These are phyloP conservation scores for Gallinago undulata DNA, from an alignment of 2,113 vertebrate genomes.

Conservation along the genomic window DNA sequence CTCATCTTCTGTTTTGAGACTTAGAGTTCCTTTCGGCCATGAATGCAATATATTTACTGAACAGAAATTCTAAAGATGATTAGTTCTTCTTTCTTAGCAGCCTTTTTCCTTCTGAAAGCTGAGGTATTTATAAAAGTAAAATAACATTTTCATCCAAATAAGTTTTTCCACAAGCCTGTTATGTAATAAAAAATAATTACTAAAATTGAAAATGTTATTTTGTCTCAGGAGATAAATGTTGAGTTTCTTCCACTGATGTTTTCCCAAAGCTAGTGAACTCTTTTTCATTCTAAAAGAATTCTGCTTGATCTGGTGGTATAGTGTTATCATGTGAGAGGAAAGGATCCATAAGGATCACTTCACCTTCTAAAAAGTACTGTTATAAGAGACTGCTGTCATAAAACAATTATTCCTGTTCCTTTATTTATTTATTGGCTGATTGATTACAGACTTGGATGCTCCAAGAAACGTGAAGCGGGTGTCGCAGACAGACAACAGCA, in stretches of 20 bases:
- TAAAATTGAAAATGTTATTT: neutral
- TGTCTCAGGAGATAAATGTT: neutral
- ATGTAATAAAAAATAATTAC: neutral
- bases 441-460: constrained; percentile 86
- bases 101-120: neutral
- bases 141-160: neutral
- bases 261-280: neutral
- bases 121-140: neutral
- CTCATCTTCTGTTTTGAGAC: neutral
- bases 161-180: neutral
- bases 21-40: neutral
- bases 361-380: neutral
- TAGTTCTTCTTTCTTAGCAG: neutral
- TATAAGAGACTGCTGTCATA: neutral
- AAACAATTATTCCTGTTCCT: neutral
- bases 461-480: constrained; percentile 84
- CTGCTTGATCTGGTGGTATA: neutral
- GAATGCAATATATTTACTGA: neutral
- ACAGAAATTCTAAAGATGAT: neutral
- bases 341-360: neutral
- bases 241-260: neutral
- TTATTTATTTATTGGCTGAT: neutral
- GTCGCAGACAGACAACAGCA: constrained; percentile 89
- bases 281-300: neutral
- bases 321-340: neutral